Conservation (phyloP, 2,888 invertebrate genomes). For the Dioctria rufipes region DNA sequence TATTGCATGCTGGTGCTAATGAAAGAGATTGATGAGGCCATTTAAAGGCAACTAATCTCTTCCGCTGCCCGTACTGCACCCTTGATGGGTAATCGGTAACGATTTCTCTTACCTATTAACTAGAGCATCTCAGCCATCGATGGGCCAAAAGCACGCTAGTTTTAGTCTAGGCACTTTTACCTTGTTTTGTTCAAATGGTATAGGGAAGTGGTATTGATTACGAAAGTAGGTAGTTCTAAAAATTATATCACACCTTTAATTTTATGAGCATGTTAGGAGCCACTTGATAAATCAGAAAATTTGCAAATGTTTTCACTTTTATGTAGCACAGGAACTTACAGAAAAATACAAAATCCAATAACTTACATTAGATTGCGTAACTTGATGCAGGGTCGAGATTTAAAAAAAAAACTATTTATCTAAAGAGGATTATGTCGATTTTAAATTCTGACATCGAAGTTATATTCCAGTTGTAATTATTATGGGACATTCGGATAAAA, state of each 20-base stretch:
- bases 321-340: too few species aligned
- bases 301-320: not conserved
- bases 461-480: too few species aligned
- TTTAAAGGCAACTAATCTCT: constrained; percentile 49
- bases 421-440: too few species aligned
- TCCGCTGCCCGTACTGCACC: constrained; percentile 33
- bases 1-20: constrained; percentile 43
- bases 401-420: too few species aligned
- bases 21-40: constrained; percentile 46
- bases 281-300: constrained; percentile 28
- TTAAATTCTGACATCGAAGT: too few species aligned
- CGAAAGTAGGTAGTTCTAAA: constrained; percentile 18
- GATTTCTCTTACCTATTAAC: not conserved
- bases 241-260: constrained; percentile 37
- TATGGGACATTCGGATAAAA: too few species aligned
- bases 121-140: not conserved
- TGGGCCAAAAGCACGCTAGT: constrained; percentile 27
- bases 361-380: too few species aligned
- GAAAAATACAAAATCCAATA: too few species aligned
- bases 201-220: constrained; percentile 23
- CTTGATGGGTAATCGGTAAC: not conserved
- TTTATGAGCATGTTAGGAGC: constrained; percentile 32
- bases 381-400: too few species aligned
- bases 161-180: not conserved
- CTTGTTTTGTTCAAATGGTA: not conserved